Evolutionary conservation across 2,888 invertebrate species (phyloP).

Genomic region (Selenia dentaria): DNA sequence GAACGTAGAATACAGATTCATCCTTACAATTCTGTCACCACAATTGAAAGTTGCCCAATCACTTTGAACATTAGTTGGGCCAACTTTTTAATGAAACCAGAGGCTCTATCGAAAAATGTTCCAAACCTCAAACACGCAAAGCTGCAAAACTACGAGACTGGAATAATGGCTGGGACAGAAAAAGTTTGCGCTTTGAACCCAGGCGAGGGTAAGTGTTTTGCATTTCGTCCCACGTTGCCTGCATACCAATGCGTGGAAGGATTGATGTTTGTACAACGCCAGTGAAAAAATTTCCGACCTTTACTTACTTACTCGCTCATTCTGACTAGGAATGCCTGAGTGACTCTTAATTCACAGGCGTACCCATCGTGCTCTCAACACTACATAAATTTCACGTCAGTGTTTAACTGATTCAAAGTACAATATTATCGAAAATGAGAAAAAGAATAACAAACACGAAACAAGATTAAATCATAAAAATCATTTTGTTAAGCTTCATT

Average conservation of each 20-base stretch:
- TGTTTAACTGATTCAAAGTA: not conserved
- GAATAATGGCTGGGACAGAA: constrained; percentile 81
- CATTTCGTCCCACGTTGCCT: constrained; percentile 74
- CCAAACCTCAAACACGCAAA: constrained; percentile 79
- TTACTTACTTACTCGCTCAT: constrained; percentile 37
- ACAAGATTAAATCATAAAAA: not conserved
- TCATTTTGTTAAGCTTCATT: constrained; percentile 1
- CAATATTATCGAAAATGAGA: not conserved
- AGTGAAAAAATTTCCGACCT: constrained; percentile 52
- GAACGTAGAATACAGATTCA: constrained; percentile 7
- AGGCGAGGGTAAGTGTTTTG: constrained; percentile 81
- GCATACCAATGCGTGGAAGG: constrained; percentile 80
- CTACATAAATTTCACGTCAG: too few species aligned
- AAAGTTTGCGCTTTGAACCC: constrained; percentile 81
- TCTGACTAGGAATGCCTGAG: constrained; percentile 32
- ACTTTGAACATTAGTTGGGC: constrained; percentile 66
- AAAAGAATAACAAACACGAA: not conserved
- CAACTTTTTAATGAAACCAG: constrained; percentile 77
- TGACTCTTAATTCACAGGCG: constrained; percentile 25
- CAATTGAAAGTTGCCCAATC: constrained; percentile 67
- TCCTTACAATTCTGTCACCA: constrained; percentile 43
- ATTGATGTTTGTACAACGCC: constrained; percentile 71
- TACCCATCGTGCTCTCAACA: too few species aligned
- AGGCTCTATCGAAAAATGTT: constrained; percentile 73
- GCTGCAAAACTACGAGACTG: constrained; percentile 79